A percentile compares a stretch with the other conserved stretches of the same genome.
phyloP scores from a whole-genome alignment of 2,888 invertebrate species.

The Temnothorax unifasciatus region DNA sequence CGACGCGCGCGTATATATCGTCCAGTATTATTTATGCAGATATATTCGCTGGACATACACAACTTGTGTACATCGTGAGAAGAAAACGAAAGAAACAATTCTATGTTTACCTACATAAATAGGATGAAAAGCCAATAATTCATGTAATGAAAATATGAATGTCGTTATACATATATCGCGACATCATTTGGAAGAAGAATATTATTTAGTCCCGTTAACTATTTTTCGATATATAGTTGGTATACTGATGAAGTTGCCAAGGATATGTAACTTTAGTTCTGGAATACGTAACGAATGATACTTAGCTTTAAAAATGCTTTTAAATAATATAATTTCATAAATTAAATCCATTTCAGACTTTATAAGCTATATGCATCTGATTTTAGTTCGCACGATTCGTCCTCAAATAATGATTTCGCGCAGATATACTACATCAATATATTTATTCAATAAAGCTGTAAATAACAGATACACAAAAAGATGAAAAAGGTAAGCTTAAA shows the following conservation, averaged over 20 bases:
- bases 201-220: background rate
- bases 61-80: background rate
- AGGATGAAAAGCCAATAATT: slow-evolving; percentile 4
- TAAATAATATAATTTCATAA: slow-evolving; percentile 18
- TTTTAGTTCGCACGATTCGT: background rate
- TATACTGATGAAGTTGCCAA: background rate
- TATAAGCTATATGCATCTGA: background rate
- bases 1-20: slow-evolving; percentile 56
- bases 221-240: background rate
- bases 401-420: background rate
- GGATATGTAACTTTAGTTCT: background rate
- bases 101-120: slow-evolving; percentile 10
- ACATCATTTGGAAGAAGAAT: background rate
- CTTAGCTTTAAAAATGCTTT: background rate
- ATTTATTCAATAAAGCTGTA: background rate
- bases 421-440: background rate
- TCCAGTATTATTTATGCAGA: slow-evolving; percentile 70
- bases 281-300: background rate
- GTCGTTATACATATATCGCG: background rate
- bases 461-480: slow-evolving; percentile 1
- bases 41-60: slow-evolving; percentile 50
- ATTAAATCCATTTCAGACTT: background rate
- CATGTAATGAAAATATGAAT: background rate
- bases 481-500: background rate
- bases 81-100: background rate